phyloP scores from a whole-genome alignment of 2,888 invertebrate species.

The Meganola albula region DNA sequence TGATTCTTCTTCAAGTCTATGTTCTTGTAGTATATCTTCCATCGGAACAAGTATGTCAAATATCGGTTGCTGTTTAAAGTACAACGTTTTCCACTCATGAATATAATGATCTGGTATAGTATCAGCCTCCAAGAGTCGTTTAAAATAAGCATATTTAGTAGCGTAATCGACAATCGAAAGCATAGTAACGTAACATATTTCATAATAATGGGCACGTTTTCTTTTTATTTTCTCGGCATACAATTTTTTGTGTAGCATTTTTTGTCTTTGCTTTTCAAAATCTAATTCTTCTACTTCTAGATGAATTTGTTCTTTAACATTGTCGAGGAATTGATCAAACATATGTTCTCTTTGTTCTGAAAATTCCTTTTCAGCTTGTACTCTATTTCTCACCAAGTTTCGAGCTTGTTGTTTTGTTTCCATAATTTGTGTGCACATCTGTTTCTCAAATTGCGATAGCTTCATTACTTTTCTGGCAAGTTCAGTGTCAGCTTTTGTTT shows the following conservation, averaged over 20 bases:
- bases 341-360: conserved; percentile 67
- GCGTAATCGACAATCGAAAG: conserved; percentile 77
- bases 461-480: conserved; percentile 77
- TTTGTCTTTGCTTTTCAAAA: conserved; percentile 70
- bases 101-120: conserved; percentile 67
- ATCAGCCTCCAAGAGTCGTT: conserved; percentile 48
- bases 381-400: conserved; percentile 72
- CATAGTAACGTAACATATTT: conserved; percentile 72
- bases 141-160: conserved; percentile 70
- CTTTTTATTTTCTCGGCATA: conserved; percentile 72
- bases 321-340: conserved; percentile 62
- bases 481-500: conserved; percentile 64
- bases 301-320: conserved; percentile 60
- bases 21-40: conserved; percentile 52
- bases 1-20: conserved; percentile 39
- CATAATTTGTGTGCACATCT: conserved; percentile 79
- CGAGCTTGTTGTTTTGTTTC: conserved; percentile 79
- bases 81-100: conserved; percentile 77
- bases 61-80: conserved; percentile 73
- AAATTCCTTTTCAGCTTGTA: conserved; percentile 68
- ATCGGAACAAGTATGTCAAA: conserved; percentile 65
- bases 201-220: conserved; percentile 63
- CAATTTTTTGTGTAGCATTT: conserved; percentile 73
- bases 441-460: conserved; percentile 81
- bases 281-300: conserved; percentile 68